phyloP scores from a whole-genome alignment of 2,888 invertebrate genomes.

The Mythimna ferrago region DNA sequence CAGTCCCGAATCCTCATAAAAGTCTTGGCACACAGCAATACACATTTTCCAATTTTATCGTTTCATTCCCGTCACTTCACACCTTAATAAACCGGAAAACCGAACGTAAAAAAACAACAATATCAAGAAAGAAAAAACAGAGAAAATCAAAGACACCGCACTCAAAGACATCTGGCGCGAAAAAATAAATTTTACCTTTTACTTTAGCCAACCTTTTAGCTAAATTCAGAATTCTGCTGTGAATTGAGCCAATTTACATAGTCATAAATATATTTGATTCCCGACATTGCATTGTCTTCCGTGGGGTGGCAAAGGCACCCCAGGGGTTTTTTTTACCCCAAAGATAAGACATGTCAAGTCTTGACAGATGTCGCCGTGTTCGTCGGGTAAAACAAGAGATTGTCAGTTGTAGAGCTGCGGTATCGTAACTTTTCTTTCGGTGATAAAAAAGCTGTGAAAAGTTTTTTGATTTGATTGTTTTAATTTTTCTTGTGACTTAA shows the following conservation, averaged over 20 bases:
- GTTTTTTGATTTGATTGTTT: constrained; percentile 28
- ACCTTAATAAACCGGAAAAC: constrained; percentile 61
- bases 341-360: constrained; percentile 87
- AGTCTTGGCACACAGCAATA: constrained; percentile 2
- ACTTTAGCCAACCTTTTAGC: constrained; percentile 71
- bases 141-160: constrained; percentile 66
- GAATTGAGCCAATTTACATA: constrained; percentile 88
- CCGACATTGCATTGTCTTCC: constrained; percentile 78
- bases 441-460: constrained; percentile 35
- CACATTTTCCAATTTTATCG: constrained; percentile 47
- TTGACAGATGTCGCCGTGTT: constrained; percentile 88
- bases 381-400: constrained; percentile 82
- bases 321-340: constrained; percentile 79
- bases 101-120: constrained; percentile 51
- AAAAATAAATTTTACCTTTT: constrained; percentile 72
- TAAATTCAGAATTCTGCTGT: constrained; percentile 76
- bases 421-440: constrained; percentile 22
- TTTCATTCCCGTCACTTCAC: constrained; percentile 50
- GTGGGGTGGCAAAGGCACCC: constrained; percentile 77
- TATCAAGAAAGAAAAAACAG: constrained; percentile 57
- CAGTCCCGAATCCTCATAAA: background rate
- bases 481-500: background rate
- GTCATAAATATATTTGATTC: constrained; percentile 89
- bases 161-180: constrained; percentile 76
- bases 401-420: constrained; percentile 62